A percentile compares a stretch with the other conserved stretches of the same genome.
These are phyloP conservation scores for Polydrusus pterygomalis DNA, from an alignment of 2,888 invertebrate genomes.

Conservation along the genomic window DNA sequence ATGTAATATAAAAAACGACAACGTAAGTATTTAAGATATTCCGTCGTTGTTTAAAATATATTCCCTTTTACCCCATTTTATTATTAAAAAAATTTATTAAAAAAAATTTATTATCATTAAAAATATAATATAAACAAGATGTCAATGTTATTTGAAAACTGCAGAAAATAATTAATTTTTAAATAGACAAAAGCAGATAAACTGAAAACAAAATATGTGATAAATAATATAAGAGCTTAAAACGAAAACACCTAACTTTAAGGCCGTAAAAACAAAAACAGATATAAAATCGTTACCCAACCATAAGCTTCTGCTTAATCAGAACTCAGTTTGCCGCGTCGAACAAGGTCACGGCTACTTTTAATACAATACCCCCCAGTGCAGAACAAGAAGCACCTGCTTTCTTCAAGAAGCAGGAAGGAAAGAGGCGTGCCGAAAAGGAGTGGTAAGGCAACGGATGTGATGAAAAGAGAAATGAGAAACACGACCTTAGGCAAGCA, in stretches of 20 bases:
- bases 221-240: too few species aligned
- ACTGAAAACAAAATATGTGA: too few species aligned
- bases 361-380: constrained; percentile 44
- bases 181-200: background rate
- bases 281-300: background rate
- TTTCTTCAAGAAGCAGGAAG: constrained; percentile 43
- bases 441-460: constrained; percentile 24
- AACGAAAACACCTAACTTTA: too few species aligned
- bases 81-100: background rate
- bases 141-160: too few species aligned
- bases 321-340: background rate
- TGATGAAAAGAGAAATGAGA: constrained; percentile 43
- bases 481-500: constrained; percentile 26
- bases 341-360: constrained; percentile 26
- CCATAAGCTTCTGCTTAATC: constrained; percentile 3
- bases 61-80: too few species aligned
- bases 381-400: constrained; percentile 39
- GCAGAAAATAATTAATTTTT: too few species aligned
- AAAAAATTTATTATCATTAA: too few species aligned
- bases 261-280: background rate
- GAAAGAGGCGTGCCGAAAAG: constrained; percentile 45
- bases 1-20: too few species aligned
- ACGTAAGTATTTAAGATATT: too few species aligned
- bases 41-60: too few species aligned
- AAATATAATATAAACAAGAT: too few species aligned